Conservation (phyloP, 1,140 invertebrate species). For the Bicyclus anynana region DNA sequence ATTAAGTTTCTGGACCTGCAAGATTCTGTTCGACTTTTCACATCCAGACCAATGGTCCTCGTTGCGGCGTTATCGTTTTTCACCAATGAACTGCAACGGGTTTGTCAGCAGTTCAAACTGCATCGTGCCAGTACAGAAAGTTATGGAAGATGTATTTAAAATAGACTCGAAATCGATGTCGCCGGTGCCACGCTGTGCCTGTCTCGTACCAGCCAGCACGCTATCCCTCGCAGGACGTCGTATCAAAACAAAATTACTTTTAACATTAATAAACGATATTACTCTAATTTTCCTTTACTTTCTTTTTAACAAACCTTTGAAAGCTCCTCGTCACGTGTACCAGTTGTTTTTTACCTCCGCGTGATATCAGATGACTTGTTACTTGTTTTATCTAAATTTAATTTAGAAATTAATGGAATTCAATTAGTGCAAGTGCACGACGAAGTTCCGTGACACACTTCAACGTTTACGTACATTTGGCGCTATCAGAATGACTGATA, state of each 20-base stretch:
- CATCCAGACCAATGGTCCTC: no score
- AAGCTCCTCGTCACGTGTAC: slow-evolving; percentile 62
- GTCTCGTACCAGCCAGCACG: slow-evolving; percentile 48
- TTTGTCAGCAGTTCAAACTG: background rate
- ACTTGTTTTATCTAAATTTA: slow-evolving; percentile 25
- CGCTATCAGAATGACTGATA: slow-evolving; percentile 33
- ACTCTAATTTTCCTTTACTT: slow-evolving; percentile 72
- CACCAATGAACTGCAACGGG: background rate
- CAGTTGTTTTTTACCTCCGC: slow-evolving; percentile 70
- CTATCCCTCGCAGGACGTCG: slow-evolving; percentile 36
- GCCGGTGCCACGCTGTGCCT: slow-evolving; percentile 36
- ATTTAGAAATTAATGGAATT: slow-evolving; percentile 25
- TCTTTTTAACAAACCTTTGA: slow-evolving; percentile 68
- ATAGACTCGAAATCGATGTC: slow-evolving; percentile 19
- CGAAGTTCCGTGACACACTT: slow-evolving; percentile 19
- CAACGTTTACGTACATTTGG: slow-evolving; percentile 2
- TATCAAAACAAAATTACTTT: slow-evolving; percentile 69
- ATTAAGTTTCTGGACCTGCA: no score
- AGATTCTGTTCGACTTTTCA: no score
- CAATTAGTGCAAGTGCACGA: slow-evolving; percentile 24
- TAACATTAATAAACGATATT: slow-evolving; percentile 74
- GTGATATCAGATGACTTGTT: slow-evolving; percentile 59
- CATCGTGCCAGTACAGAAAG: background rate
- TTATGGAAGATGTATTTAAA: background rate
- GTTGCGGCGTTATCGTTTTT: no score